Percentiles rank a stretch among this genome's conserved stretches.
Conservation (phyloP, 2,888 invertebrate genomes). For the Oscheius sp. region DNA sequence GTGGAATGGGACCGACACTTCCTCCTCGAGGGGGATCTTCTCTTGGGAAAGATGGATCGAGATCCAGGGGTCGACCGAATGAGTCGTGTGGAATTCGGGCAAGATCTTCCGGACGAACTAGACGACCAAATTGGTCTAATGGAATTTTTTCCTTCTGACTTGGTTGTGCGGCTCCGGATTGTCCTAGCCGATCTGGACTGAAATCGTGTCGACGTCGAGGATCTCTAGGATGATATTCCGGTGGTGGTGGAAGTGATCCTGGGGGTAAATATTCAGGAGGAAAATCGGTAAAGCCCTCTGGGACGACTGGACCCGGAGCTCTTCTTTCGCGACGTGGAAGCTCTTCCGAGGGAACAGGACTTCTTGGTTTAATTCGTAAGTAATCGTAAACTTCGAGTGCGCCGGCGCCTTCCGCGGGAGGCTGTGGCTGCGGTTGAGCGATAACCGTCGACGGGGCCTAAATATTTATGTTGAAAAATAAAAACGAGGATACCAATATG, state of each 20-base stretch:
- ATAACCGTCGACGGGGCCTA: slow-evolving; percentile 34
- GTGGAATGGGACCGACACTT: neutral
- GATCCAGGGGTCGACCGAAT: slow-evolving; percentile 37
- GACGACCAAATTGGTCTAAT: slow-evolving; percentile 49
- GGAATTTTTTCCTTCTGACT: slow-evolving; percentile 33
- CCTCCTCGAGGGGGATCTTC: slow-evolving; percentile 20
- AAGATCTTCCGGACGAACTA: slow-evolving; percentile 38
- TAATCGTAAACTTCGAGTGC: slow-evolving; percentile 61
- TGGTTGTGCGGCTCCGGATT: slow-evolving; percentile 34
- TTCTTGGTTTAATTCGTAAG: slow-evolving; percentile 53
- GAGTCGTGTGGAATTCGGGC: slow-evolving; percentile 46
- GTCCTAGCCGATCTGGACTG: slow-evolving; percentile 39
- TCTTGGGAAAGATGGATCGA: slow-evolving; percentile 7
- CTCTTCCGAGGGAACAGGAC: slow-evolving; percentile 44
- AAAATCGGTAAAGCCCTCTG: slow-evolving; percentile 33
- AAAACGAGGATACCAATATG: slow-evolving; percentile 38
- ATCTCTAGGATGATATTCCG: slow-evolving; percentile 14
- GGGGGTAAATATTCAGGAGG: slow-evolving; percentile 10
- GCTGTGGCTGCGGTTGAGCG: slow-evolving; percentile 35
- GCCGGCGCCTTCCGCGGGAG: slow-evolving; percentile 38
- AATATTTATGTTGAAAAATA: neutral
- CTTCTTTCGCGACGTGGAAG: slow-evolving; percentile 14
- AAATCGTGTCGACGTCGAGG: slow-evolving; percentile 11
- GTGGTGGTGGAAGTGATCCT: slow-evolving; percentile 13
- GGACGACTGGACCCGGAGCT: slow-evolving; percentile 22